Evolutionary conservation across 2,113 vertebrate genomes (phyloP).

Genomic region (Lagenorhynchus albirostris): DNA sequence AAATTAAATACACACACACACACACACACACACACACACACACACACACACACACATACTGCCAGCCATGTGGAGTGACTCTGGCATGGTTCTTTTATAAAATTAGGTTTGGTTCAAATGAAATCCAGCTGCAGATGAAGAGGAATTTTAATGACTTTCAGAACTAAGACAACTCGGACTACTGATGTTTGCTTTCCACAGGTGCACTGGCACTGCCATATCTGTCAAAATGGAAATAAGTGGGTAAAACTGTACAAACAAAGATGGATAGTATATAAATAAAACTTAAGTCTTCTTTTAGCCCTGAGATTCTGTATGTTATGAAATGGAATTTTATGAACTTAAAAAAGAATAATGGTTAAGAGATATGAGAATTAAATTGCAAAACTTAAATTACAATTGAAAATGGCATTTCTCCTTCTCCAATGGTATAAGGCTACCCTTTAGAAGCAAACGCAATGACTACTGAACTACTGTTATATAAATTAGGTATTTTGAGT

Average conservation of each 20-base stretch:
- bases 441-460: background rate
- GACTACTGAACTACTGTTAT: background rate
- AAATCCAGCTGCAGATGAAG: constrained; percentile 7
- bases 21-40: background rate
- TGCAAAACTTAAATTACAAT: background rate
- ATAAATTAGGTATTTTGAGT: background rate
- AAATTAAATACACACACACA: constrained; percentile 20
- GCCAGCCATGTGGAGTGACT: background rate
- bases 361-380: background rate
- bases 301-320: background rate
- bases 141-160: constrained; percentile 42
- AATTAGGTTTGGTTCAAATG: constrained; percentile 11
- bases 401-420: background rate
- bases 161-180: background rate
- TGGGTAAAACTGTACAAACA: background rate
- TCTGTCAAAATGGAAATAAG: background rate
- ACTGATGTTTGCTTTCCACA: background rate
- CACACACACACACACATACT: background rate
- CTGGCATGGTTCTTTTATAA: constrained; percentile 27
- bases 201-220: background rate
- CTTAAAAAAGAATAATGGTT: background rate
- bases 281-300: background rate
- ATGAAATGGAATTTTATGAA: constrained; percentile 1
- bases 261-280: background rate
- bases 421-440: background rate